Percentiles rank a stretch among this genome's conserved stretches.
phyloP scores from a whole-genome alignment of 1,140 invertebrate species.

The Macrotrachela quadricornifera region DNA sequence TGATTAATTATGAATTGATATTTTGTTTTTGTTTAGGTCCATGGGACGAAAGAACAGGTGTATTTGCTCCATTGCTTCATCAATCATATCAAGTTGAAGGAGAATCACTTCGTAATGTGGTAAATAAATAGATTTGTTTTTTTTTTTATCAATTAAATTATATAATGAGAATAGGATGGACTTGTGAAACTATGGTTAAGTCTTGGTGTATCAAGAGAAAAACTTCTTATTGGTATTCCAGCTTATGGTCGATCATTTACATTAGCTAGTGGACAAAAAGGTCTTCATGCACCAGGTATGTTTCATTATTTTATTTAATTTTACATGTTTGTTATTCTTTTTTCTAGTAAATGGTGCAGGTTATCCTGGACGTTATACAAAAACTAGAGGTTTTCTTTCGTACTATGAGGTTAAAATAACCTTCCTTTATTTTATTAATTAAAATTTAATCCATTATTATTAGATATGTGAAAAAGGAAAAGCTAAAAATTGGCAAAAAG shows the following conservation, averaged over 20 bases:
- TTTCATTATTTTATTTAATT: too few relatives aligned
- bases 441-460: not conserved
- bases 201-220: not conserved
- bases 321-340: too few relatives aligned
- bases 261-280: not conserved
- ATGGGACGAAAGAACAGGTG: constrained; percentile 6
- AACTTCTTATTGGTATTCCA: constrained; percentile 4
- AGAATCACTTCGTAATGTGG: not conserved
- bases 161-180: not conserved
- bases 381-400: constrained; percentile 4
- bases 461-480: constrained; percentile 1
- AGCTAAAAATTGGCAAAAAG: constrained; percentile 4
- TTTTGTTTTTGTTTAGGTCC: not conserved
- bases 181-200: not conserved
- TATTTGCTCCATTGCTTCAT: constrained; percentile 1
- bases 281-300: too few relatives aligned
- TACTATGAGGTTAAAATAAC: not conserved
- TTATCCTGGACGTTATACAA: constrained; percentile 4
- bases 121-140: not conserved
- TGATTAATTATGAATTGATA: too few relatives aligned
- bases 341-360: not conserved
- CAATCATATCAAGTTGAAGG: constrained; percentile 1
- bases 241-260: constrained; percentile 2
- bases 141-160: not conserved
- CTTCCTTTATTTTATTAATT: too few relatives aligned